Base-by-base conservation (phyloP, 2,797 vertebrate species). In the Miichthys miiuy region DNA sequence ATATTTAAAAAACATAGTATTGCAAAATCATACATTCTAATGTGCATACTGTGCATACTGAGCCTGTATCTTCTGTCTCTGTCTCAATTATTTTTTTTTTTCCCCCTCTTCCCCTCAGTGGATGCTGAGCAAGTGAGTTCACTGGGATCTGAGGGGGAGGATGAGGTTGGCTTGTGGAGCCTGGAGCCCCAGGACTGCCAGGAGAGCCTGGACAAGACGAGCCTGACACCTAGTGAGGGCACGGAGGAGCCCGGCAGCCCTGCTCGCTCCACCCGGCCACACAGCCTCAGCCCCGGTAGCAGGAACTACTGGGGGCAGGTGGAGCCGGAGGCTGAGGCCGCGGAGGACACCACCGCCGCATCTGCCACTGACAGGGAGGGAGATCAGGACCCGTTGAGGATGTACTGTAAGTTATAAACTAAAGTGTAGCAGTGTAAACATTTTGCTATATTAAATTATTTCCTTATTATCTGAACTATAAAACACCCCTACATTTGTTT, bases 91-190 rank as follows among this genome's bases (percentile, higher is more conserved):
- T 23, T 11, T 16, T 44, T 41, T 16, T 16, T 8, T 6, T 25
- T 46, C 34, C 34, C 34, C 34, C 34, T 44, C 23, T 81, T 20
- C 42, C 70, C 42, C 70, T 57, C 86, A 95, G 95, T 94, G 68
- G 93, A 94, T 57, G 68, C 89, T 38, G 94, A 95, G 75, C 90
- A 90, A 77, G 89, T 92, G 71, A 91, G 76, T 77, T 91, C 91
- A 18, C 89, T 95, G 86, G 95, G 93, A 65, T 96, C 95, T n/a
- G 96, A 96, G 72, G 95, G 94, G 48, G 95, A 96, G 80, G 94
- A 96, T 95, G 95, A 96, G 68, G 92, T 89, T 57, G 88, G 92
- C 11, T 83, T 91, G 61, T 96, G 95, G 95, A 91, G 91, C 83
- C 83, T 93, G 86, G 95, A 96, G 82, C 90, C 85, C 69, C 91